phyloP scores from a whole-genome alignment of 2,113 vertebrate species.

The Mus spicilegus region DNA sequence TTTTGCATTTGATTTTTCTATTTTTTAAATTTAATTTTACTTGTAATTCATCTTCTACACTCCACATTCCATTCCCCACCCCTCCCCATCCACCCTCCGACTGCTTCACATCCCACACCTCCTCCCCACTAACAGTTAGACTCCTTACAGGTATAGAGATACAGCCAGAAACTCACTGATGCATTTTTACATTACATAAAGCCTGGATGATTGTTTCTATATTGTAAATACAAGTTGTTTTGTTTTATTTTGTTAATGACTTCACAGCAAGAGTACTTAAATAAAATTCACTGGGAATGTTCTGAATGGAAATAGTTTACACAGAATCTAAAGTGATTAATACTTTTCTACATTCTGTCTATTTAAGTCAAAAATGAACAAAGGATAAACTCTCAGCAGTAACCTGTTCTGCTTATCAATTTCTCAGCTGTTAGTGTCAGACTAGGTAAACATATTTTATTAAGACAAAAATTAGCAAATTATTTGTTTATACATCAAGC shows the following conservation, averaged over 20 bases:
- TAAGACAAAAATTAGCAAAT: neutral
- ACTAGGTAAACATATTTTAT: neutral
- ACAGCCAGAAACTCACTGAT: neutral
- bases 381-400: neutral
- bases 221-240: neutral
- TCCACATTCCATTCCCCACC: too few relatives aligned
- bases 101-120: too few relatives aligned
- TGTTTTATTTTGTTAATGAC: constrained; percentile 18
- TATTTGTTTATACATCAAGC: neutral
- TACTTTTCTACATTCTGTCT: neutral
- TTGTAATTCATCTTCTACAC: too few relatives aligned
- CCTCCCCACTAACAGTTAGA: neutral
- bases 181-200: neutral
- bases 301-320: neutral
- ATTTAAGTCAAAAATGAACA: neutral
- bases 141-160: neutral
- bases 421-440: neutral
- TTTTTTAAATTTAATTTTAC: too few relatives aligned
- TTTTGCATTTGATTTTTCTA: too few relatives aligned
- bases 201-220: neutral
- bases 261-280: neutral
- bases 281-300: neutral
- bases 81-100: too few relatives aligned
- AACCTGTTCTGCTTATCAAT: too few relatives aligned
- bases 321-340: neutral